phyloP scores from a whole-genome alignment of 2,888 invertebrate species.

The Adelognathus sp. region DNA sequence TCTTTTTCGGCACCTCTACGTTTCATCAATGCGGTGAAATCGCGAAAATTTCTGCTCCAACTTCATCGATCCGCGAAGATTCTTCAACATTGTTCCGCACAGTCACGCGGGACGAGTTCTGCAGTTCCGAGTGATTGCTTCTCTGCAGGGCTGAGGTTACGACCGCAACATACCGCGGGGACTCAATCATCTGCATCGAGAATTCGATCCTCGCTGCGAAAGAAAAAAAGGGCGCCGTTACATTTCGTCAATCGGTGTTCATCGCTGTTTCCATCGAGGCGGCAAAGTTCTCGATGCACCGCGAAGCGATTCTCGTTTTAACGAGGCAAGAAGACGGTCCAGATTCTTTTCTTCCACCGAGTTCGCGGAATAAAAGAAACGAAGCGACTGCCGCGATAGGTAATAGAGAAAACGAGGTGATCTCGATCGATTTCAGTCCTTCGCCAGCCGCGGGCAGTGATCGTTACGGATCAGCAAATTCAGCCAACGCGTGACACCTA shows the following conservation, averaged over 20 bases:
- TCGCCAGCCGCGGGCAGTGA: neutral
- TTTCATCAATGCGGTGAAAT: no score
- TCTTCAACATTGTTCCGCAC: slow-evolving; percentile 55
- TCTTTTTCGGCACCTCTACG: no score
- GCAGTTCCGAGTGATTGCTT: slow-evolving; percentile 67
- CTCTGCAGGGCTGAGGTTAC: slow-evolving; percentile 67
- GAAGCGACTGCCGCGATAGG: neutral
- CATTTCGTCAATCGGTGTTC: slow-evolving; percentile 63
- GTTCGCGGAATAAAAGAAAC: neutral
- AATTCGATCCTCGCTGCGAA: slow-evolving; percentile 69
- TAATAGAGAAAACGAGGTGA: neutral
- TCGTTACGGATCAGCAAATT: neutral
- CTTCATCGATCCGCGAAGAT: slow-evolving; percentile 57
- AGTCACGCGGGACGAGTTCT: slow-evolving; percentile 65
- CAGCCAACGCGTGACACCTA: neutral
- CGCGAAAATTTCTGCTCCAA: neutral
- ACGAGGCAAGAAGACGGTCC: neutral
- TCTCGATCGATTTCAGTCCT: neutral
- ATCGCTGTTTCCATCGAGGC: slow-evolving; percentile 4
- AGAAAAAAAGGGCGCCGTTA: slow-evolving; percentile 66
- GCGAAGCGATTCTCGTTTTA: slow-evolving; percentile 22
- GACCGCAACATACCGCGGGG: slow-evolving; percentile 61
- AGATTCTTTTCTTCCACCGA: neutral
- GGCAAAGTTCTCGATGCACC: neutral
- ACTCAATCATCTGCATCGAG: slow-evolving; percentile 68